Evolutionary conservation across 37 sponge, comb jelly and placozoan genomes (phyloP), one percentile per base, ranked within the genome.

Genomic region (Petrosia ficiformis): DNA sequence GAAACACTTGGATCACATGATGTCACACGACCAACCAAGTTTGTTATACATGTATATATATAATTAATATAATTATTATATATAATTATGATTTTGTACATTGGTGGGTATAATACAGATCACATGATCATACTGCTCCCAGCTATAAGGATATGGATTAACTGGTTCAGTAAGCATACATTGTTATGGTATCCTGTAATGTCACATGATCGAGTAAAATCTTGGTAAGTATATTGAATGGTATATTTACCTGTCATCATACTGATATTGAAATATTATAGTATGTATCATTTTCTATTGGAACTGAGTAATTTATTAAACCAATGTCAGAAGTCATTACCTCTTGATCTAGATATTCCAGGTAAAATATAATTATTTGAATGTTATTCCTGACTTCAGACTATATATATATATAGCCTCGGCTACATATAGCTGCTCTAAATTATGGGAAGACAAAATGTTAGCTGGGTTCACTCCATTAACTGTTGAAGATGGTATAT

Each of bases 361-460:
- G n/a, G n/a, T n/a, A n/a, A n/a, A n/a, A n/a, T n/a, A n/a, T n/a
- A n/a, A n/a, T n/a, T n/a, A n/a, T n/a, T n/a, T n/a, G n/a, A n/a
- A n/a, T n/a, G n/a, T n/a, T n/a, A n/a, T n/a, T n/a, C n/a, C n/a
- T n/a, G n/a, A n/a, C n/a, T n/a, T n/a, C n/a, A n/a, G n/a, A n/a
- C n/a, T n/a, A n/a, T n/a, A n/a, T n/a, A n/a, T n/a, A n/a, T n/a
- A n/a, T n/a, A 48, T 14, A 48, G 54, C 14, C 14, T 48, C 54
- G 54, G 8, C 14, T 48, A 48, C 14, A 48, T 48, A 19, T 8
- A 48, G 54, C 14, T 48, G 54, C 14, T 40, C 44, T 32, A 61
- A 38, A 14, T 57, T 78, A 28, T 89, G 90, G 90, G 90, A 89
- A 72, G 90, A 89, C 60, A 70, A 63, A 59, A 54, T 76, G 35